Percentiles rank a stretch among this genome's conserved stretches.
These are phyloP conservation scores for Axis porcinus DNA, from an alignment of 2,113 vertebrate genomes.

Conservation along the genomic window DNA sequence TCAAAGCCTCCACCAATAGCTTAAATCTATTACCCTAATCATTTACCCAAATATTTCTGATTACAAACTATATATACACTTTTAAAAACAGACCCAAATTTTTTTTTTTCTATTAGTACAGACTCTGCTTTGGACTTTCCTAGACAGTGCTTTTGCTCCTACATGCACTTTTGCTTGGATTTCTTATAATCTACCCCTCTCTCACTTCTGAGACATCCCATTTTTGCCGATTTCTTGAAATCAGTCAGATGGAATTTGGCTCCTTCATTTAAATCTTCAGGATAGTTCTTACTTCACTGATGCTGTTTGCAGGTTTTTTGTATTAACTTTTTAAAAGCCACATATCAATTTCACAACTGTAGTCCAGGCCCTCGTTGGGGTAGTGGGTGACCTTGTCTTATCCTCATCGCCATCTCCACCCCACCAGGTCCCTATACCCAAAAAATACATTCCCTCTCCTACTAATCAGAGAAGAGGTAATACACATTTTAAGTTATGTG, in stretches of 20 bases:
- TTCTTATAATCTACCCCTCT: neutral
- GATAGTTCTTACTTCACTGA: neutral
- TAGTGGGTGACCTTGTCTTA: neutral
- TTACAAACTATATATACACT: neutral
- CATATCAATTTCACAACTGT: neutral
- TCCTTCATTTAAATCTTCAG: neutral
- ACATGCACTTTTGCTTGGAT: neutral
- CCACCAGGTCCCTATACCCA: neutral
- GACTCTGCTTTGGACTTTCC: neutral
- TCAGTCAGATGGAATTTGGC: neutral
- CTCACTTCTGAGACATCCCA: neutral
- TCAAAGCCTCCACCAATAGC: neutral
- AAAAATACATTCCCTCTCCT: neutral
- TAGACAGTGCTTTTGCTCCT: neutral
- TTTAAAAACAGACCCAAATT: rapidly evolving
- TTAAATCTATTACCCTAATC: neutral
- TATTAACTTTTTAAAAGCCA: neutral
- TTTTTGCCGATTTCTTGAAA: neutral
- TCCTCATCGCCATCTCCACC: neutral
- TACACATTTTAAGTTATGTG: neutral
- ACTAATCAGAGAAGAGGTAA: neutral
- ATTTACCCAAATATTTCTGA: neutral
- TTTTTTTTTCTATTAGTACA: too few species aligned
- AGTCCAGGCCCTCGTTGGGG: neutral
- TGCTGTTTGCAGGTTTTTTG: neutral